These are phyloP conservation scores for Melieria crassipennis DNA, from an alignment of 2,888 invertebrate species.

Conservation along the genomic window DNA sequence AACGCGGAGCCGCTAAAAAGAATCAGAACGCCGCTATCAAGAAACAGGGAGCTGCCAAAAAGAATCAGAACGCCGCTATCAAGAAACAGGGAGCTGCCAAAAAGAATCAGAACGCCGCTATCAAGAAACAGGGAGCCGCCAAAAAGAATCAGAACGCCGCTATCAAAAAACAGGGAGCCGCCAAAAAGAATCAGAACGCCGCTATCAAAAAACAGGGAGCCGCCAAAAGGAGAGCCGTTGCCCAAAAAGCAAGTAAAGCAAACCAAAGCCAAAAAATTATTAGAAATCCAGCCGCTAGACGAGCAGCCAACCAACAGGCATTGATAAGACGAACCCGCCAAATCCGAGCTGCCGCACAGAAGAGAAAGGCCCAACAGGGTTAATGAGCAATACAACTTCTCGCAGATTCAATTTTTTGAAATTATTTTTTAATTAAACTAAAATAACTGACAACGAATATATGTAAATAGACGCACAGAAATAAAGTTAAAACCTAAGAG, in stretches of 20 bases:
- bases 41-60: background rate
- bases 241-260: background rate
- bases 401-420: no score
- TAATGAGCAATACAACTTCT: no score
- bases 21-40: background rate
- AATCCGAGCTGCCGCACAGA: no score
- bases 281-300: no score
- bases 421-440: no score
- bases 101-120: background rate
- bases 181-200: background rate
- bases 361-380: no score
- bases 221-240: background rate
- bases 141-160: background rate
- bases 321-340: no score
- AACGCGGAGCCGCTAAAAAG: background rate
- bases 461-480: no score
- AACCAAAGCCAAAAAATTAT: background rate
- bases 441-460: no score
- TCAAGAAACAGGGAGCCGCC: background rate
- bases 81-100: background rate
- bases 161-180: background rate
- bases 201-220: background rate
- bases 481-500: no score
- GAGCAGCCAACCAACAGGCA: no score
- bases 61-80: background rate